Conservation (phyloP, 2,888 invertebrate species). For the Zygogramma bicolorata region DNA sequence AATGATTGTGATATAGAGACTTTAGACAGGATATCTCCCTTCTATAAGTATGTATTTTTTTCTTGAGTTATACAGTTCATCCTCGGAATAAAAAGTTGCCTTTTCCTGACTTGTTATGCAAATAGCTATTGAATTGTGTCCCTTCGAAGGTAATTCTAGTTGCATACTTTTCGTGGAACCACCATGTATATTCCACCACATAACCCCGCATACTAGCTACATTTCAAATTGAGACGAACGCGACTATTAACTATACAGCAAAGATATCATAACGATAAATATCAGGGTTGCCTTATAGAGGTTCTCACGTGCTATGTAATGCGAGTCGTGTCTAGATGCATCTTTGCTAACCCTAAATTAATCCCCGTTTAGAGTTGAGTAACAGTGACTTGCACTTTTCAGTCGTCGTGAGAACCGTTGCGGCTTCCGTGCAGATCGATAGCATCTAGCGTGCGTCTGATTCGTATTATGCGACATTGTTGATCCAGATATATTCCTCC, state of each 20-base stretch:
- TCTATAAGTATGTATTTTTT: no score
- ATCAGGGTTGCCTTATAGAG: slow-evolving; percentile 11
- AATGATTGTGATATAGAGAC: no score
- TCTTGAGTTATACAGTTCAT: no score
- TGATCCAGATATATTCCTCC: no score
- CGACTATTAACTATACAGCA: background rate
- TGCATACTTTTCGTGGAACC: background rate
- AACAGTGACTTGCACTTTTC: slow-evolving; percentile 40
- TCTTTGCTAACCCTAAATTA: slow-evolving; percentile 39
- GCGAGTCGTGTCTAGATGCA: slow-evolving; percentile 27
- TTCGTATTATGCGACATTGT: no score
- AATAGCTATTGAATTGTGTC: no score
- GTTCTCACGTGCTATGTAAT: slow-evolving; percentile 28
- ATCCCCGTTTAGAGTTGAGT: slow-evolving; percentile 38
- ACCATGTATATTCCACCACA: background rate
- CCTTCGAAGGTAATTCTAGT: no score
- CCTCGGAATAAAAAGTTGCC: no score
- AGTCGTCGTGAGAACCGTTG: slow-evolving; percentile 30
- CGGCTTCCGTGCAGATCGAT: background rate
- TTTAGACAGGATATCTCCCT: background rate
- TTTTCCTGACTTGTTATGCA: no score
- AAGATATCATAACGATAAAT: slow-evolving; percentile 23
- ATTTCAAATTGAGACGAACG: background rate
- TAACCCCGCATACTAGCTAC: background rate
- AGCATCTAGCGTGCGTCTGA: no score